Base-by-base conservation (phyloP, 2,888 invertebrate species). In the Lottia scabra region DNA sequence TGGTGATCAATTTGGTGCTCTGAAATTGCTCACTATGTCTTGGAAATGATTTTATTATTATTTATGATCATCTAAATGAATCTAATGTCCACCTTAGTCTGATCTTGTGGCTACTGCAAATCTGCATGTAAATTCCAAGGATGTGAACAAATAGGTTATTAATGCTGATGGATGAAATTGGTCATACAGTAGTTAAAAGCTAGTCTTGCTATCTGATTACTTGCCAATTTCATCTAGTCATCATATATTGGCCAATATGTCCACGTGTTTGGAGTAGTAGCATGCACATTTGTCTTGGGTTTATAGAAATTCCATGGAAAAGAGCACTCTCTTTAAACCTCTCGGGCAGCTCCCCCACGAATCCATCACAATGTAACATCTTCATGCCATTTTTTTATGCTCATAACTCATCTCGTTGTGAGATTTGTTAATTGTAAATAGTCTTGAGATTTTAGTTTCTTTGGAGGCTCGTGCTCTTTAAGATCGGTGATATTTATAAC, bases 271-370 rank as follows among this genome's bases (percentile, higher is more conserved):
- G 78, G 77, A 81, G 81, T 83, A 73, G 79, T 79, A 74, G 73
- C 78, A 75, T 76, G 77, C 81, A 78, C 81, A 84, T 85, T 94
- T 94, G 94, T 95, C 94, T 94, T 94, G 94, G 94, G 94, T 94
- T 94, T 94, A 93, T 92, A 93, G 93, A 93, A 93, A 94, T 91
- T 91, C 90, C 90, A 92, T 91, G 94, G 94, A 94, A 94, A 94
- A 94, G 94, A 94, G 94, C 94, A 94, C 87, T 94, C 93, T 94
- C 93, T 93, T 93, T 93, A 94, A 93, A 93, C 94, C 94, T 94
- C 94, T 94, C 94, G 94, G 93, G 85, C 80, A 81, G 83, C 71
- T 72, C 72, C 76, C 78, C 56, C 56, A 56, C 23, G 56, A 56
- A 56, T 56, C 56, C 10, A 19, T 23, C 23, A 15, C 56, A 13